Conservation (phyloP, 2,888 invertebrate species). For the Entomobrya multifasciata region DNA sequence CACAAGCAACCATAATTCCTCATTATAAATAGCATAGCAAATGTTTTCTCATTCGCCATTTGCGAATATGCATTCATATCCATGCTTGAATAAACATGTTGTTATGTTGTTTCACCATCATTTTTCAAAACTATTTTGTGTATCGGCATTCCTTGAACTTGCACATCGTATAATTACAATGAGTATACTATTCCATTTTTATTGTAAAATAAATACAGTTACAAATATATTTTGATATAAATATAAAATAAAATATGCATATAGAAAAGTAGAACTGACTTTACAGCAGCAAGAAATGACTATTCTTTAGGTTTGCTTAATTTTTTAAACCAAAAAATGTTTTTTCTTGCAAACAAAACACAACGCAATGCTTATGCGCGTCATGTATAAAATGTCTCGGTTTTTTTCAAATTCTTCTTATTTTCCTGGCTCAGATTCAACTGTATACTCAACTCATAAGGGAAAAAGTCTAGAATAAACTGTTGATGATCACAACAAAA, state of each 20-base stretch:
- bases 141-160: constrained; percentile 52
- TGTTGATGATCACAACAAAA: no score
- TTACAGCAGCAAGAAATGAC: neutral
- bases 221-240: no score
- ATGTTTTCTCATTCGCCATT: neutral
- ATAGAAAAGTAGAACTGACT: no score
- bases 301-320: neutral
- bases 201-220: neutral
- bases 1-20: constrained; percentile 18
- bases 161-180: neutral
- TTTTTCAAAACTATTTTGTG: neutral
- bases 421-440: constrained; percentile 56
- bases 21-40: constrained; percentile 18
- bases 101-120: neutral
- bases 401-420: no score
- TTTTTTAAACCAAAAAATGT: constrained; percentile 19
- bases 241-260: no score
- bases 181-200: neutral
- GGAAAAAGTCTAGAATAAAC: neutral
- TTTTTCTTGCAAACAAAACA: neutral
- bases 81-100: constrained; percentile 12
- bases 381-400: constrained; percentile 30
- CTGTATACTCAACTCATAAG: constrained; percentile 9
- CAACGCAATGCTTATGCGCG: neutral
- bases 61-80: neutral